These are phyloP conservation scores for Pseudochirops corinnae DNA, from an alignment of 2,797 vertebrate genomes.

Conservation along the genomic window DNA sequence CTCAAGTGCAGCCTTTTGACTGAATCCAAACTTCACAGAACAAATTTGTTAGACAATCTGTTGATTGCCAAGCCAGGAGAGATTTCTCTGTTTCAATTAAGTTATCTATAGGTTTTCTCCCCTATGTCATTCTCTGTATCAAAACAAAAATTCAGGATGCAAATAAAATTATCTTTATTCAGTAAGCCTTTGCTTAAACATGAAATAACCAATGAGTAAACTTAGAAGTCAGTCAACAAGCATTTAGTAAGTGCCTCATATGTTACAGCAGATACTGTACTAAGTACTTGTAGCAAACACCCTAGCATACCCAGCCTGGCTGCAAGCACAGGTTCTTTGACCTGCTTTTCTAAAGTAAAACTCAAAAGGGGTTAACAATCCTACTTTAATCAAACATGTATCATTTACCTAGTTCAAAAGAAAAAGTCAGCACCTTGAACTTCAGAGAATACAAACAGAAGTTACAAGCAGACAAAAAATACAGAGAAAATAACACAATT, in stretches of 20 bases:
- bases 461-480: too few species aligned
- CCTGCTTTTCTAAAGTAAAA: too few species aligned
- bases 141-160: background rate
- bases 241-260: background rate
- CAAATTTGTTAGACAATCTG: background rate
- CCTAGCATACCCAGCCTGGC: too few species aligned
- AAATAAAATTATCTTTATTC: background rate
- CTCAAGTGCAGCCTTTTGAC: too few species aligned
- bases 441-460: too few species aligned
- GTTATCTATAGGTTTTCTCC: background rate
- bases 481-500: too few species aligned
- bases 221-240: background rate
- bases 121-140: background rate
- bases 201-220: background rate
- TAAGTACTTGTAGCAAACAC: background rate
- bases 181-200: background rate
- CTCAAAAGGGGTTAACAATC: too few species aligned
- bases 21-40: too few species aligned
- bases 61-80: background rate
- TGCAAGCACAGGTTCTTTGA: too few species aligned
- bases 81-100: background rate
- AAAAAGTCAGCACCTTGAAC: too few species aligned
- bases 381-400: too few species aligned
- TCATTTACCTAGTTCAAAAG: too few species aligned
- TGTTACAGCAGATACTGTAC: background rate